Percentiles rank a stretch among this genome's conserved stretches.
Conservation (phyloP, 2,888 invertebrate species). For the Xanthorhoe spadicearia region DNA sequence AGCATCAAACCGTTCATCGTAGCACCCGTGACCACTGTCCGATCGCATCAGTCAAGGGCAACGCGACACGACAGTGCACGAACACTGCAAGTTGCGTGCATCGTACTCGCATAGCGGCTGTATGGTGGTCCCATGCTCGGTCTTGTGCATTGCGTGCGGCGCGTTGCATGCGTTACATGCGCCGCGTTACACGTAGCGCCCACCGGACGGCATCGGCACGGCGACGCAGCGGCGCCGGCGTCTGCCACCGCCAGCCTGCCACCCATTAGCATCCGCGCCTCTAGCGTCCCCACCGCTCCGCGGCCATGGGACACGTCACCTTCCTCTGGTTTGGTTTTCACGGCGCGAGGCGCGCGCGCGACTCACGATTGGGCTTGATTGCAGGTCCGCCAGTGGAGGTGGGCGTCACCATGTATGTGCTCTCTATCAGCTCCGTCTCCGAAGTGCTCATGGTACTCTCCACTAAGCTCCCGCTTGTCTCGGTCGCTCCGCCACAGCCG, state of each 20-base stretch:
- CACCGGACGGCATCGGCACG: constrained; percentile 6
- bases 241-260: constrained; percentile 35
- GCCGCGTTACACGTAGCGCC: constrained; percentile 38
- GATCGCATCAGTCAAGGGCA: constrained; percentile 60
- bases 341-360: constrained; percentile 67
- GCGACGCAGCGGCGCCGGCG: constrained; percentile 21
- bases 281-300: constrained; percentile 53
- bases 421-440: constrained; percentile 99
- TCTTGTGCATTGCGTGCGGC: constrained; percentile 18
- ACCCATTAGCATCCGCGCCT: constrained; percentile 61
- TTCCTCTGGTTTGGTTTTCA: constrained; percentile 78
- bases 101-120: constrained; percentile 22
- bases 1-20: constrained; percentile 82
- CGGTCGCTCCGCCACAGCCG: constrained; percentile 72
- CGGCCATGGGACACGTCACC: constrained; percentile 75
- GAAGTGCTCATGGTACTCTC: constrained; percentile 98
- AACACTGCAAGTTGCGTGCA: constrained; percentile 41
- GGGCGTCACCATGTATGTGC: constrained; percentile 99
- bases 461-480: constrained; percentile 81
- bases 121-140: constrained; percentile 22
- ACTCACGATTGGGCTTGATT: constrained; percentile 85
- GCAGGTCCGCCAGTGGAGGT: constrained; percentile 98
- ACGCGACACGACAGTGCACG: constrained; percentile 53
- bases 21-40: constrained; percentile 83
- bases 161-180: neutral